Evolutionary conservation across 1,140 invertebrate species (phyloP).

Genomic region (Trichonephila clavata): DNA sequence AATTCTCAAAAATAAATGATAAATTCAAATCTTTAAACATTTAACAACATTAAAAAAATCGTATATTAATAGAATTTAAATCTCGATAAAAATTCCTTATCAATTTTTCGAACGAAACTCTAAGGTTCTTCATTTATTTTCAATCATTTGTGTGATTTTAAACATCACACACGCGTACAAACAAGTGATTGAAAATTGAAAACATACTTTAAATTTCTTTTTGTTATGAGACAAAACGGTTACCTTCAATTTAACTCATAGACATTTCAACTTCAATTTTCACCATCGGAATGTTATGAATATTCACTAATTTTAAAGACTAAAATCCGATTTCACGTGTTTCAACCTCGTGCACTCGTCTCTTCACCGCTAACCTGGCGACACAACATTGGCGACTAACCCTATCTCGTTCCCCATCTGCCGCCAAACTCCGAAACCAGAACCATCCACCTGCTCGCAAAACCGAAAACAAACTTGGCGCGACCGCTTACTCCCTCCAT

Average conservation of each 20-base stretch:
- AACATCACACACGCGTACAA: no score
- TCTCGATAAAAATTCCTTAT: no score
- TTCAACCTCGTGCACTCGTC: not conserved
- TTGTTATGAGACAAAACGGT: no score
- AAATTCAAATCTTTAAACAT: no score
- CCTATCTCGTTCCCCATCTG: not conserved
- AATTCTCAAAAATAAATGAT: no score
- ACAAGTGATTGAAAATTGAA: no score
- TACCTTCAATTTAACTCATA: not conserved
- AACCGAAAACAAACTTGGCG: slow-evolving; percentile 16
- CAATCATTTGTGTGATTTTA: no score
- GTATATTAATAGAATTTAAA: no score
- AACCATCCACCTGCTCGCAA: slow-evolving; percentile 18
- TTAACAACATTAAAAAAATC: no score
- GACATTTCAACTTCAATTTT: not conserved
- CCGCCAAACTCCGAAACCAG: slow-evolving; percentile 7
- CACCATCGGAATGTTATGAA: not conserved
- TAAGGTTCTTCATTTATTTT: no score
- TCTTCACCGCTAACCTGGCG: not conserved
- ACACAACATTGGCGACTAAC: not conserved
- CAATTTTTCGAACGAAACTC: no score
- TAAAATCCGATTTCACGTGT: not conserved
- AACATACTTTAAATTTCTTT: no score
- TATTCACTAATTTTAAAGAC: not conserved
- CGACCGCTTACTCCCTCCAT: not conserved